phyloP scores from a whole-genome alignment of 2,888 invertebrate genomes.

The Oscheius sp. region DNA sequence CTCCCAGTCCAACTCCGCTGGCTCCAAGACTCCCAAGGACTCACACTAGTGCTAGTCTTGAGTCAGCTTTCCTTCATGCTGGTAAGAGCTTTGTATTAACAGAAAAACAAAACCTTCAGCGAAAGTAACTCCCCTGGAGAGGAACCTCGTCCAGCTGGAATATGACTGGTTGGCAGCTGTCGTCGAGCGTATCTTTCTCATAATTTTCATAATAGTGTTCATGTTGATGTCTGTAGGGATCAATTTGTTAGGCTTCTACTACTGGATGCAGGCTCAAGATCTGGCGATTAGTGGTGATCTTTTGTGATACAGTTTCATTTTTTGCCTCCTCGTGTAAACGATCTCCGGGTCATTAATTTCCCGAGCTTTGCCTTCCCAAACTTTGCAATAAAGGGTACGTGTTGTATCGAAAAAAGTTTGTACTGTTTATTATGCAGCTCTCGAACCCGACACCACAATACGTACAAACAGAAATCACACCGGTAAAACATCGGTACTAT shows the following conservation, averaged over 20 bases:
- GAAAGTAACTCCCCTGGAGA: constrained; percentile 30
- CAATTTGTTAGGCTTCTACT: constrained; percentile 62
- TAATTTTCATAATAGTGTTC: constrained; percentile 62
- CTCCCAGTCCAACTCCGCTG: constrained; percentile 14
- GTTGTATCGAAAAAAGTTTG: background rate
- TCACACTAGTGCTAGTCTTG: constrained; percentile 18
- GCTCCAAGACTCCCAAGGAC: constrained; percentile 7
- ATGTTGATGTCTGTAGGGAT: constrained; percentile 62
- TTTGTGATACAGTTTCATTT: background rate
- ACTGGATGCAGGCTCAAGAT: constrained; percentile 40
- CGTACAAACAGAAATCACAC: constrained; percentile 11
- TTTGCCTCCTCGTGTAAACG: background rate
- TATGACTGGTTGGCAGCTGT: constrained; percentile 71
- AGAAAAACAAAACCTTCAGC: background rate
- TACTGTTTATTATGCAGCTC: constrained; percentile 15
- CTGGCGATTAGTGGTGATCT: background rate
- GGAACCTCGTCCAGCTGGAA: constrained; percentile 70
- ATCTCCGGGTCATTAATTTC: constrained; percentile 22
- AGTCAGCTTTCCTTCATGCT: background rate
- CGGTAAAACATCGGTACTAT: background rate
- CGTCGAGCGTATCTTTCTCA: constrained; percentile 66
- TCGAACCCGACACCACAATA: constrained; percentile 7
- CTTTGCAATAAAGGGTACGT: background rate
- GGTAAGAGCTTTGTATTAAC: background rate
- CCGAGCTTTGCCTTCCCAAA: background rate